phyloP scores from a whole-genome alignment of 2,888 invertebrate species.

The Imbricaverruca yamaguchii region DNA sequence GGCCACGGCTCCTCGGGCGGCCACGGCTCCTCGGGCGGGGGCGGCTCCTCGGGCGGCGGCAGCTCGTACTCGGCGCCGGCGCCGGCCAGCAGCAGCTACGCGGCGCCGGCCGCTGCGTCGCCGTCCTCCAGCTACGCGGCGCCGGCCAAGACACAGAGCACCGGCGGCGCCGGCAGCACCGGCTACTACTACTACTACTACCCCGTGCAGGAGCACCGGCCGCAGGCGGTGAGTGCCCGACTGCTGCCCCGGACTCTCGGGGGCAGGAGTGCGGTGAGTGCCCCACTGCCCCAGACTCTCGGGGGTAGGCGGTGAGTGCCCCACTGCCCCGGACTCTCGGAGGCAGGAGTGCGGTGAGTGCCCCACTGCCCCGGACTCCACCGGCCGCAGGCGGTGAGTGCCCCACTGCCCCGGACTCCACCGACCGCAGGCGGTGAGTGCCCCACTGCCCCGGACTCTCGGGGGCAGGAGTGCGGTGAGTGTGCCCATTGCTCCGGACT shows the following conservation, averaged over 20 bases:
- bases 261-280: neutral
- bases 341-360: too few relatives aligned
- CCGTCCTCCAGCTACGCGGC: slow-evolving; percentile 1
- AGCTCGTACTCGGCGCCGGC: neutral
- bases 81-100: neutral
- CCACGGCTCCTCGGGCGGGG: neutral
- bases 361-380: too few relatives aligned
- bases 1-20: slow-evolving; percentile 1
- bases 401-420: too few relatives aligned
- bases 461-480: too few relatives aligned
- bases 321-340: too few relatives aligned
- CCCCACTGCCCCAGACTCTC: too few relatives aligned
- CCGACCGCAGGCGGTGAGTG: too few relatives aligned
- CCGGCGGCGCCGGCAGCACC: neutral
- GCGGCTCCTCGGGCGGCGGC: neutral
- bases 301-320: too few relatives aligned
- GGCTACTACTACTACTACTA: slow-evolving; percentile 28
- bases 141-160: neutral
- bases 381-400: too few relatives aligned
- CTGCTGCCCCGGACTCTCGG: neutral
- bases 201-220: slow-evolving; percentile 26
- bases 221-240: neutral
- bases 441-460: too few relatives aligned
- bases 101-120: neutral
- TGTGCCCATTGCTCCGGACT: too few relatives aligned